A percentile compares a stretch with the other conserved stretches of the same genome.
phyloP scores from a whole-genome alignment of 2,888 invertebrate species.

The Heteromyza rotundicornis region DNA sequence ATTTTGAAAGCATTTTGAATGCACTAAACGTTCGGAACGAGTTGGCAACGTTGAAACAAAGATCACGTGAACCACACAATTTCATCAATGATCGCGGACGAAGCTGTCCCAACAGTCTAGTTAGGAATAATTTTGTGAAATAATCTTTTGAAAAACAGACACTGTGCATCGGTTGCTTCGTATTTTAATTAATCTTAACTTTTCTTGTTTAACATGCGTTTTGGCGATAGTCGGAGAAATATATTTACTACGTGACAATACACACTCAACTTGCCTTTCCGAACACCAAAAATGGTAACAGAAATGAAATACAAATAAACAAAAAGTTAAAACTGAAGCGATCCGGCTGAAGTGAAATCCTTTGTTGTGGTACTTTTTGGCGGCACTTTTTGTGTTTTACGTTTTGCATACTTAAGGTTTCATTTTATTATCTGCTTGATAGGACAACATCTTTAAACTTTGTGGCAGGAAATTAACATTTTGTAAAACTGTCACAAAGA shows the following conservation, averaged over 20 bases:
- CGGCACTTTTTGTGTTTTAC: neutral
- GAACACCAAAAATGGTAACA: conserved; percentile 1
- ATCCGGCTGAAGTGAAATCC: neutral
- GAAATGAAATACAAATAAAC: conserved; percentile 1
- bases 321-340: neutral
- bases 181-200: conserved; percentile 22
- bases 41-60: too few species aligned
- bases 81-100: too few species aligned
- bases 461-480: conserved; percentile 17
- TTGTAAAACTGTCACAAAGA: conserved; percentile 11
- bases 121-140: too few species aligned
- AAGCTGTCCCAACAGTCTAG: too few species aligned
- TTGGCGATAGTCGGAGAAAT: conserved; percentile 9
- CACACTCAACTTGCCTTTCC: neutral
- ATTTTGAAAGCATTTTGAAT: too few species aligned
- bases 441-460: conserved; percentile 27
- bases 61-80: too few species aligned
- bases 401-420: conserved; percentile 12
- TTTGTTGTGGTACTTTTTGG: conserved; percentile 8
- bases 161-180: neutral
- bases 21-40: too few species aligned
- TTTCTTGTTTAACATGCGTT: conserved; percentile 29
- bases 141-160: too few species aligned
- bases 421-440: conserved; percentile 28
- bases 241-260: conserved; percentile 22